These are phyloP conservation scores for Drosophila cyrtoloma DNA, from an alignment of 2,888 invertebrate species.

Conservation along the genomic window DNA sequence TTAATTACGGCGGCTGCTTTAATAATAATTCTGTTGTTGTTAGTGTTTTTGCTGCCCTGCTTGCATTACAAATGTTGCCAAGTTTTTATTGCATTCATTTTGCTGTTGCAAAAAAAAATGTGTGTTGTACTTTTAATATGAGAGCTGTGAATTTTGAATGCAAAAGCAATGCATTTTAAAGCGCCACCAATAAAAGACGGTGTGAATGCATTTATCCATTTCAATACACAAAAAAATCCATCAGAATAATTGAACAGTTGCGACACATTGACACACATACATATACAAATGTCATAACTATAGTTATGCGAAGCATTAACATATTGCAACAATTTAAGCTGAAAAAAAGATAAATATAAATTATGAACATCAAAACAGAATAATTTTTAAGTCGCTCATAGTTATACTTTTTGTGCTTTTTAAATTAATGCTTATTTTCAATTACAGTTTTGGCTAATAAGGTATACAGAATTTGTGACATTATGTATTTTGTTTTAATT, in stretches of 20 bases:
- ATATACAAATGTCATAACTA: background rate
- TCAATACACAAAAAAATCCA: constrained; percentile 21
- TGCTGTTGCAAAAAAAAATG: constrained; percentile 21
- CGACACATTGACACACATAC: constrained; percentile 5
- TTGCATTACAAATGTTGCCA: constrained; percentile 27
- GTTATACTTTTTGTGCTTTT: background rate
- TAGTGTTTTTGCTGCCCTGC: constrained; percentile 1
- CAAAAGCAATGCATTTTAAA: constrained; percentile 11
- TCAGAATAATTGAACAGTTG: constrained; percentile 24
- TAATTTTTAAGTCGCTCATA: background rate
- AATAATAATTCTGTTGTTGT: constrained; percentile 16
- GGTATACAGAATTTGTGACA: background rate
- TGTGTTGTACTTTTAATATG: constrained; percentile 25
- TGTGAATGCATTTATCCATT: constrained; percentile 28
- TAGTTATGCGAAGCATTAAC: constrained; percentile 4
- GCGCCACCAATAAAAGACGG: background rate
- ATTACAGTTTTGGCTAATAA: background rate
- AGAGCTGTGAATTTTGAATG: background rate
- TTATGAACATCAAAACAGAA: background rate
- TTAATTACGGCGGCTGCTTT: constrained; percentile 58
- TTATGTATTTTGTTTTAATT: background rate
- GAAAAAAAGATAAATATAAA: background rate
- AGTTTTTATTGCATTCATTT: constrained; percentile 37
- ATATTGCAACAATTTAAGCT: constrained; percentile 24
- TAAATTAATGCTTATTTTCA: background rate